Base-by-base conservation (phyloP, 2,113 vertebrate genomes). In the Protobothrops flavoviridis region DNA sequence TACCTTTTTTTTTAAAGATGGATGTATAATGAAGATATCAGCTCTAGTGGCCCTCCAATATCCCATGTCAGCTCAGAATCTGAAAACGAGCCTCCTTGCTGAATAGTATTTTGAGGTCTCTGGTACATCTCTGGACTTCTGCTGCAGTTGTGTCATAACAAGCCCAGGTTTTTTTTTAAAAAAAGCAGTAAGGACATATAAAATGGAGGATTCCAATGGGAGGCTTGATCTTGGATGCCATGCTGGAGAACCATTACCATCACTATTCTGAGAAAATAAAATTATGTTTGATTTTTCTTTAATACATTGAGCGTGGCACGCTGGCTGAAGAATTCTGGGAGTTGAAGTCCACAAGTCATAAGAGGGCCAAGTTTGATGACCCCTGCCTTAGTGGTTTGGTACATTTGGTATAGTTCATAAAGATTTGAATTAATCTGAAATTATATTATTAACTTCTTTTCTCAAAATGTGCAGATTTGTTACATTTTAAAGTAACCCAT, bases 371-470 rank as follows among this genome's bases (percentile, higher is more conserved):
- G 48, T 50, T 50, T 50, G 48, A 50, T 9, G 8, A 50, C 48
- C 8, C 8, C 48, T 50, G 48, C 48, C 1, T 91, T 95, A 91
- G 48, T 61, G 95, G 96, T 21, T 43, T 43, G 17, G 95, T 96
- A 89, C 94, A 92, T 96, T 97, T 64, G 74, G 95, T 96, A 87
- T 93, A 92, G 96, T 97, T 81, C 91, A 96, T 90, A 92, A 90
- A 93, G 94, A 93, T 90, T 94, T 64, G 89, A 48, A 20, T 59
- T 88, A 85, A 85, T 92, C 93, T 93, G 92, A 94, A 59, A 33
- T 59, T 43, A 61, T 90, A 95, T 93, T 90, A 95, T 93, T 93
- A 96, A 1, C 93, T 94, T 88, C 12, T 94, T 3, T 96, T 95
- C 92, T 85, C 89, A 95, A 69, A 94, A 43, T 81, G 93, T 95